Evolutionary conservation across 1,140 invertebrate genomes (phyloP), one percentile per base, ranked within the genome.

Genomic region (Cylas formicarius): DNA sequence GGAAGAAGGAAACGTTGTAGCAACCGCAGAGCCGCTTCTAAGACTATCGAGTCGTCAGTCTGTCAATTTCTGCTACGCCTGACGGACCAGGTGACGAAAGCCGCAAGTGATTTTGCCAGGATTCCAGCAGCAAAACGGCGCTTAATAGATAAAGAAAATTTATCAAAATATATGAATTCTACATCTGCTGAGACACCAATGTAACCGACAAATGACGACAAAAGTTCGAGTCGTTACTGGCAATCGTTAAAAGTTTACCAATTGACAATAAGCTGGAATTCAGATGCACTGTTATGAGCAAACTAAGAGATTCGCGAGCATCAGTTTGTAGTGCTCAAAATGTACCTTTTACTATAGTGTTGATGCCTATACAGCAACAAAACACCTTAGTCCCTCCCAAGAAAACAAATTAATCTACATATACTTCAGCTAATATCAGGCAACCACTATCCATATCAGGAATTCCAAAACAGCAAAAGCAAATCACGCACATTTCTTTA

Each of bases 191-290:
- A 28, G 26, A 13, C 26, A 28, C 26, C 26, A 28, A 13, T 28
- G 26, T 13, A 28, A 28, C 26, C 5, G 26, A 28, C 26, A 28
- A 4, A 28, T 28, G 4, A 28, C 26, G 26, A 28, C 13, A 28
- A 13, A 28, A 28, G 26, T 28, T 28, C 26, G 26, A 28, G 26
- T 28, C 26, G 26, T 28, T 28, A 28, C 26, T 27, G 26, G n/a
- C 26, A n/a, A 27, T 27, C 26, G 26, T 27, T 27, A 5, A 27
- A 27, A n/a, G n/a, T 28, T 13, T 28, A 28, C 26, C 26, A 13
- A 13, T 28, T 28, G 26, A 28, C 26, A 28, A n/a, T 11, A 28
- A 28, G 14, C 26, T 28, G n/a, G 26, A 28, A 13, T 28, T 28
- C 6, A 28, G 26, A 13, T 28, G 26, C 26, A 28, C n/a, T 6